These are phyloP conservation scores for Pantala flavescens DNA, from an alignment of 1,140 invertebrate species.

Conservation along the genomic window DNA sequence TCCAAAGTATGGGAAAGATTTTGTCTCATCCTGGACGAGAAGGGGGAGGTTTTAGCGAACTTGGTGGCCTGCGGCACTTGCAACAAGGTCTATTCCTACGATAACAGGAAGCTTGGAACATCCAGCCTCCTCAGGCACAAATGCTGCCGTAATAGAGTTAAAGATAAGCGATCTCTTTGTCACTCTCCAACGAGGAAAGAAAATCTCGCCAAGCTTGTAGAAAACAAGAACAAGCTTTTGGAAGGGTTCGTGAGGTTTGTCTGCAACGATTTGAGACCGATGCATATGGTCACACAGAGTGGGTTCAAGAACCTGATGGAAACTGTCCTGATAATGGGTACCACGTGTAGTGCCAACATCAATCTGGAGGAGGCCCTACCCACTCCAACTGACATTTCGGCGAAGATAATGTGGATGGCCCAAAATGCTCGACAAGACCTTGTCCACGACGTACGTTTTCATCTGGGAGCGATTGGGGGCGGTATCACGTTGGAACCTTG, in stretches of 20 bases:
- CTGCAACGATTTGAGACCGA: background rate
- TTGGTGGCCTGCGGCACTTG: background rate
- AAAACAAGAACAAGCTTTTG: background rate
- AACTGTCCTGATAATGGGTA: background rate
- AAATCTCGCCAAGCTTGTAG: no score
- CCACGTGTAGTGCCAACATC: background rate
- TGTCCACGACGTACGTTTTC: background rate
- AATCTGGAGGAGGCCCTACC: background rate
- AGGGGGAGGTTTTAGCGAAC: background rate
- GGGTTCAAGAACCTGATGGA: background rate
- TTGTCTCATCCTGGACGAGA: background rate
- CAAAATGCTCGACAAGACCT: background rate
- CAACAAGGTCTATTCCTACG: background rate
- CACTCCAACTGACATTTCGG: background rate
- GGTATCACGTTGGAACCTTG: background rate
- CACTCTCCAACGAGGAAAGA: background rate
- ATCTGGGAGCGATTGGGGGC: background rate
- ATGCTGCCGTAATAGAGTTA: background rate
- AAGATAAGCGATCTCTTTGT: background rate
- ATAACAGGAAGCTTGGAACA: background rate
- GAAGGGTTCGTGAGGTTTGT: background rate
- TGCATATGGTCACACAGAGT: background rate
- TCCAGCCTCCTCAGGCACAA: background rate
- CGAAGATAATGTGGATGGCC: background rate
- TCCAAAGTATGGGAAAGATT: background rate